Base-by-base conservation (phyloP, 2,113 vertebrate species). In the Alectura lathami region DNA sequence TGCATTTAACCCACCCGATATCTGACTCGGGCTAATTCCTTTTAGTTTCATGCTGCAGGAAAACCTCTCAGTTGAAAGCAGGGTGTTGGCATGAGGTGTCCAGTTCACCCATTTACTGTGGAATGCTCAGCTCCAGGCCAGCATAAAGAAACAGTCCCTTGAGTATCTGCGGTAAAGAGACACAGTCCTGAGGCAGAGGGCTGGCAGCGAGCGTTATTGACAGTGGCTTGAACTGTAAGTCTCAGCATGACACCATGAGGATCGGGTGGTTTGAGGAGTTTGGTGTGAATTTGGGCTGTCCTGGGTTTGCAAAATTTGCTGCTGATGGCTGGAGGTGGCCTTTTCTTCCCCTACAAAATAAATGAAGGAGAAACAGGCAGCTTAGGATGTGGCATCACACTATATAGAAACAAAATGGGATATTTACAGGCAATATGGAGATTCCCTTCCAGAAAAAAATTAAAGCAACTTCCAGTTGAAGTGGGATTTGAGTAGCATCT, bases 341-440 rank as follows among this genome's bases (percentile, higher is more conserved):
- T 72, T 34, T 72, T 34, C n/a, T 42, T 30, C 27, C 29, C 8
- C 29, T 54, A 53, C 11, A 34, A 59, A 42, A 68, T 14, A 20
- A 22, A 23, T 3, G n/a, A 34, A 48, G 56, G 23, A 40, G n/a
- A 63, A 54, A 1, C 1, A 4, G 2, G 29, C 0, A 7, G 26
- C 62, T 47, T 23, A 62, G 47, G 22, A 62, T 17, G 21, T 27
- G 21, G 42, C 0, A 53, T 53, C 51, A 26, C 14, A 9, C 15
- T 29, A 26, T 53, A 14, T 26, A 53, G 3, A 23, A 57, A 68
- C 27, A 56, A 40, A 48, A 30, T 1, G 8, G 13, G n/a, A 2
- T n/a, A 15, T 53, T 70, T n/a, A 22, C 10, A n/a, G 40, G 24
- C 20, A 56, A 42, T 20, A 13, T 7, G 42, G 48, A 56, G 16